phyloP scores from a whole-genome alignment of 2,888 invertebrate species.

The Schizotus pectinicornis region DNA sequence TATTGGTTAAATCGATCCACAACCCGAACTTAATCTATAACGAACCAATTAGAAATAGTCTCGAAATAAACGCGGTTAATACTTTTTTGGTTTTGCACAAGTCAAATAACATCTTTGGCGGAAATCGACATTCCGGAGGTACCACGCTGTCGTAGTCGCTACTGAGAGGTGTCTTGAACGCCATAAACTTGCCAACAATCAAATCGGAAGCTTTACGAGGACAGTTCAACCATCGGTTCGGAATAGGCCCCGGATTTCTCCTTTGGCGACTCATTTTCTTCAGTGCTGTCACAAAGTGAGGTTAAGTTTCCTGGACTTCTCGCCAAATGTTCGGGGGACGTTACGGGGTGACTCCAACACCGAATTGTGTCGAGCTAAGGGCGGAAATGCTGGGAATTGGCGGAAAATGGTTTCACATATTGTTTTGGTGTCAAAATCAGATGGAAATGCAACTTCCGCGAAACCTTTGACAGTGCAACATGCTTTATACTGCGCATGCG shows the following conservation, averaged over 20 bases:
- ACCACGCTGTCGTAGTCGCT: slow-evolving; percentile 83
- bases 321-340: background rate
- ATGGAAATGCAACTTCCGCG: too few species aligned
- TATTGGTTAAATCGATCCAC: slow-evolving; percentile 97
- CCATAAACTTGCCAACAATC: slow-evolving; percentile 84
- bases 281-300: background rate
- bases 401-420: too few species aligned
- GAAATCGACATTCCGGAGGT: slow-evolving; percentile 82
- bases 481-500: too few species aligned
- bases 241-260: slow-evolving; percentile 70
- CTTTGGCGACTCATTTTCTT: slow-evolving; percentile 45
- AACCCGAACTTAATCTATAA: slow-evolving; percentile 84
- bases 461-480: too few species aligned
- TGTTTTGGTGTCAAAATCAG: too few species aligned
- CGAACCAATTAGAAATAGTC: slow-evolving; percentile 8
- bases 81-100: slow-evolving; percentile 80
- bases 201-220: slow-evolving; percentile 79
- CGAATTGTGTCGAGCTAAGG: too few species aligned
- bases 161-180: slow-evolving; percentile 93
- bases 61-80: slow-evolving; percentile 32
- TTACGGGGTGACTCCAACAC: too few species aligned
- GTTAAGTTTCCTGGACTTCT: background rate
- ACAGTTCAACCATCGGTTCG: slow-evolving; percentile 86
- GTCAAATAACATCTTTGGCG: slow-evolving; percentile 85
- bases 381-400: too few species aligned